phyloP scores from a whole-genome alignment of 1,140 invertebrate species.

The Helicoverpa armigera region DNA sequence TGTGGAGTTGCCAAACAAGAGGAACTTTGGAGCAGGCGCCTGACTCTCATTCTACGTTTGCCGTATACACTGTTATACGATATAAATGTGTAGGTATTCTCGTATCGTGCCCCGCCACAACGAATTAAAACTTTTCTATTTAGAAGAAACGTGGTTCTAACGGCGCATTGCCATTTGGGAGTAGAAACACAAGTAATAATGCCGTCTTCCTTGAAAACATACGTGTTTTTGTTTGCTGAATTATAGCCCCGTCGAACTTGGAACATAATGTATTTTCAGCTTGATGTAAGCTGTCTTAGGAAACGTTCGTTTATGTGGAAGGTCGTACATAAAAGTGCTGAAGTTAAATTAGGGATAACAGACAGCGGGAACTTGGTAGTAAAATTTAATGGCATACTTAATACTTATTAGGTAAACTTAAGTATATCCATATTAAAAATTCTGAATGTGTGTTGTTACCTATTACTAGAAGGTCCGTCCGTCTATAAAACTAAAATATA shows the following conservation, averaged over 20 bases:
- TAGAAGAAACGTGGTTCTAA: conserved; percentile 63
- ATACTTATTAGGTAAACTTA: not conserved
- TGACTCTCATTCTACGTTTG: conserved; percentile 42
- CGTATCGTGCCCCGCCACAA: conserved; percentile 54
- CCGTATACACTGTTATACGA: conserved; percentile 34
- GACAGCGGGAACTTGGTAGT: not conserved
- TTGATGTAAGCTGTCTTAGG: conserved; percentile 40
- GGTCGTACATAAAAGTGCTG: conserved; percentile 18
- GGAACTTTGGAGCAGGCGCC: conserved; percentile 40
- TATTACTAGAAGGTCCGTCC: no score
- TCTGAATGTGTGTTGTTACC: no score
- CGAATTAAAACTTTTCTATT: conserved; percentile 74
- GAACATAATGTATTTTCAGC: conserved; percentile 52
- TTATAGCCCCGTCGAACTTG: conserved; percentile 55
- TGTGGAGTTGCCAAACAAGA: conserved; percentile 56
- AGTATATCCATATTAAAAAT: not conserved
- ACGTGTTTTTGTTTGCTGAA: conserved; percentile 60
- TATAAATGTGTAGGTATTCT: conserved; percentile 29
- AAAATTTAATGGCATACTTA: conserved; percentile 13
- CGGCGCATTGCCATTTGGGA: conserved; percentile 54
- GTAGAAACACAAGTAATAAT: conserved; percentile 60
- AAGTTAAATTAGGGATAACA: conserved; percentile 32
- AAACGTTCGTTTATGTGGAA: conserved; percentile 35
- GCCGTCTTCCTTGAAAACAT: conserved; percentile 54
- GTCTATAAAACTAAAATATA: no score